Evolutionary conservation across 2,113 vertebrate genomes (phyloP), one percentile per base, ranked within the genome.

Genomic region (Callorhinus ursinus): DNA sequence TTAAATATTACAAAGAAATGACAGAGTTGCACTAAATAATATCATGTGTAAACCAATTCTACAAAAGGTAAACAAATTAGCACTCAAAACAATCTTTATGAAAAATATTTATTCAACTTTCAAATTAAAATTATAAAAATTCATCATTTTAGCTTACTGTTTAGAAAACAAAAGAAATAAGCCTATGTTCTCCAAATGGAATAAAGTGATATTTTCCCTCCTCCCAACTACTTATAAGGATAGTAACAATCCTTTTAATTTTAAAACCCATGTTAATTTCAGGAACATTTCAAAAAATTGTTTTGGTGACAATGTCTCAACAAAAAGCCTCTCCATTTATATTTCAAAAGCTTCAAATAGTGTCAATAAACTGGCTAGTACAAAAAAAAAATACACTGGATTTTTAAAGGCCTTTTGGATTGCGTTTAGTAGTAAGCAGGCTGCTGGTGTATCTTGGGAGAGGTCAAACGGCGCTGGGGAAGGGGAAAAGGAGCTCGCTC

Each of bases 401-500:
- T 98, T 98, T 98, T 95, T 98, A 98, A 98, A 98, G 98, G 93
- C 96, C 98, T 98, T 98, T 98, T 98, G 95, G 97, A 97, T 96
- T 98, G 97, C 97, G 95, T 98, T 99, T 99, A 99, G 98, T 98
- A 99, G 99, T 99, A 99, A 98, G 99, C 98, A 99, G 99, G 98
- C 98, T 99, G 99, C 98, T 99, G 99, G 98, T 99, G 98, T 98
- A 97, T 99, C 99, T 99, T 99, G 98, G 99, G 98, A 99, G 99
- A 99, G 98, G 98, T 99, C 99, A 99, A 99, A 99, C 98, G 99
- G 97, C 98, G 99, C 96, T 99, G 99, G 99, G 99, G 98, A 99
- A 98, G 99, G 99, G 97, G 98, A 97, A 99, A 99, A 98, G 99
- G 98, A 99, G 99, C 97, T 99, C 97, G 98, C 98, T 99, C 99